A percentile compares a stretch with the other conserved stretches of the same genome.
Evolutionary conservation across 2,888 invertebrate species (phyloP).

Genomic region (Philopedon plagiatum): DNA sequence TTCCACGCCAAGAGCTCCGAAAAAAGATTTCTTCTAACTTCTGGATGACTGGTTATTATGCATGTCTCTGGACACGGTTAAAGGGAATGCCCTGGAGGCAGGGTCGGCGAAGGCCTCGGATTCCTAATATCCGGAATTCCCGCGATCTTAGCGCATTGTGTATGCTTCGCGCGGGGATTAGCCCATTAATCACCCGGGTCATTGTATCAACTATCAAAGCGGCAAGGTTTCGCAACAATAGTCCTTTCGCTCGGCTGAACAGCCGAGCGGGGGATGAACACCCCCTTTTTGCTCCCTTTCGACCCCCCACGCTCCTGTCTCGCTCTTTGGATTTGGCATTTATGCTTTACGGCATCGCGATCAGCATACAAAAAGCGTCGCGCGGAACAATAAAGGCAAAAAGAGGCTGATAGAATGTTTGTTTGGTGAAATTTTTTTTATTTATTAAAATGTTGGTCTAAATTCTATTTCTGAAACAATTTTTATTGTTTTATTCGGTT

Average conservation of each 20-base stretch:
- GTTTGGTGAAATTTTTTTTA: background rate
- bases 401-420: constrained; percentile 16
- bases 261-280: constrained; percentile 48
- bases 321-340: constrained; percentile 52
- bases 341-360: constrained; percentile 50
- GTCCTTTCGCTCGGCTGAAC: constrained; percentile 52
- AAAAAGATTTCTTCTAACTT: background rate
- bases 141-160: constrained; percentile 69
- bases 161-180: constrained; percentile 70
- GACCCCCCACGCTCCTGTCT: constrained; percentile 46
- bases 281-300: constrained; percentile 21
- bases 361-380: constrained; percentile 48
- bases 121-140: constrained; percentile 71
- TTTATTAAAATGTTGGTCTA: no score
- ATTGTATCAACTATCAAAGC: constrained; percentile 72
- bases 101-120: constrained; percentile 59
- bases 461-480: no score
- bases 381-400: constrained; percentile 46
- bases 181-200: constrained; percentile 70
- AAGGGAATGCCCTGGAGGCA: constrained; percentile 22
- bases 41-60: constrained; percentile 24
- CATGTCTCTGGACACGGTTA: constrained; percentile 17
- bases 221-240: constrained; percentile 68
- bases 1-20: background rate
- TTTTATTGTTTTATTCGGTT: no score